Conservation (phyloP, 2,888 invertebrate species). For the Polydrusus cervinus region DNA sequence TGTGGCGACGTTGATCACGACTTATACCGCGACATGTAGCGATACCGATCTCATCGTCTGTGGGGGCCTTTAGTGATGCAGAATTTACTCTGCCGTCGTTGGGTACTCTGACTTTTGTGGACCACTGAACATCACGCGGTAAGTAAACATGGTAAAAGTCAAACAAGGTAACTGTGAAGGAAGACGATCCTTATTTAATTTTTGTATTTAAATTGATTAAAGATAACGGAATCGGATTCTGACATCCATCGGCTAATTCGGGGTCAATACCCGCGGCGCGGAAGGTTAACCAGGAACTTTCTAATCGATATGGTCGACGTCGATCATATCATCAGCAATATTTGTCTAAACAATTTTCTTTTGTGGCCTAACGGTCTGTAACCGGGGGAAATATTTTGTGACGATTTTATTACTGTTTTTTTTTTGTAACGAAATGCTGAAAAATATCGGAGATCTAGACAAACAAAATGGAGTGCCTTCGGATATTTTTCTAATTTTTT, state of each 20-base stretch:
- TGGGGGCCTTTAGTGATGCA: too few species aligned
- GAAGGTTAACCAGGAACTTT: constrained; percentile 57
- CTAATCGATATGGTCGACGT: constrained; percentile 33
- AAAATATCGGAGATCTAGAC: too few species aligned
- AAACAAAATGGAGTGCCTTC: too few species aligned
- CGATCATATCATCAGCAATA: background rate
- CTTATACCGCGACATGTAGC: too few species aligned
- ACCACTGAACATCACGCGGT: background rate
- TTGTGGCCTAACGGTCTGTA: too few species aligned
- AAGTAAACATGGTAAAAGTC: constrained; percentile 17
- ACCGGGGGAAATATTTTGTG: background rate
- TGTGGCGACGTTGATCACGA: too few species aligned
- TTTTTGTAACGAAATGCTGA: too few species aligned
- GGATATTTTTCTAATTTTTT: too few species aligned
- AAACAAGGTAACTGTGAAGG: constrained; percentile 1
- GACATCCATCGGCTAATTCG: constrained; percentile 24
- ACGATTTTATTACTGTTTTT: background rate
- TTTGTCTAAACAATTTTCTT: background rate
- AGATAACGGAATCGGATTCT: constrained; percentile 41
- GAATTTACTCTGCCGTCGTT: too few species aligned
- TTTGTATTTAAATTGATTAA: constrained; percentile 25
- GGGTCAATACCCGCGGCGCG: constrained; percentile 42
- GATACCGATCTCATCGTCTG: too few species aligned
- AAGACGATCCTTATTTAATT: constrained; percentile 14
- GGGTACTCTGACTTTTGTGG: too few species aligned